Percentiles rank a stretch among this genome's conserved stretches.
Conservation (phyloP, 2,797 vertebrate species). For the Crocidura indochinensis region DNA sequence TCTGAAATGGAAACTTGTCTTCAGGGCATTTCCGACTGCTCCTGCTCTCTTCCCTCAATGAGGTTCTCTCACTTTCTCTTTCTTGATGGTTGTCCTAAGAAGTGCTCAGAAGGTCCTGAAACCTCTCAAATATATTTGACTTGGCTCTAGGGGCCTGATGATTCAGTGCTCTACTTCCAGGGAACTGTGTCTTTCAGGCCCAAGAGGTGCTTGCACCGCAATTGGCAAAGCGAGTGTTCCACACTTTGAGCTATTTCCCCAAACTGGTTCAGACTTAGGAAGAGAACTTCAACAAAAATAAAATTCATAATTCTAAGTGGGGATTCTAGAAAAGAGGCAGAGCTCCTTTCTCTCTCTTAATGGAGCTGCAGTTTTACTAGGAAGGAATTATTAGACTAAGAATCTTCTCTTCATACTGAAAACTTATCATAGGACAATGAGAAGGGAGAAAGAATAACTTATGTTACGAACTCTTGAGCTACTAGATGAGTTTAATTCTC, state of each 20-base stretch:
- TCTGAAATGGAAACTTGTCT: slow-evolving; percentile 27
- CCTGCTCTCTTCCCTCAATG: background rate
- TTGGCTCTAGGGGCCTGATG: no score
- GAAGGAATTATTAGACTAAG: slow-evolving; percentile 13
- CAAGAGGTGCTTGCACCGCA: no score
- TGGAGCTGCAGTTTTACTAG: slow-evolving; percentile 54
- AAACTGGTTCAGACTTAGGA: background rate
- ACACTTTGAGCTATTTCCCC: background rate
- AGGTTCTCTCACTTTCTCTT: no score
- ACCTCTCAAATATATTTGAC: no score
- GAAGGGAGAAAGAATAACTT: slow-evolving; percentile 28
- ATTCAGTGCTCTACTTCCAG: no score
- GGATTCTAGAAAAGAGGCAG: slow-evolving; percentile 46
- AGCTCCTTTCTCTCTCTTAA: background rate
- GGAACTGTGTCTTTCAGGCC: no score
- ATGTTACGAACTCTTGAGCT: slow-evolving; percentile 1
- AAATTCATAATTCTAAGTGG: background rate
- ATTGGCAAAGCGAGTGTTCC: no score
- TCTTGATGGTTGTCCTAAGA: no score
- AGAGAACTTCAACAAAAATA: slow-evolving; percentile 31
- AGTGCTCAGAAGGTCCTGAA: no score
- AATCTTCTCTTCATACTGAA: background rate
- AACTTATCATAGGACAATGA: slow-evolving; percentile 7
- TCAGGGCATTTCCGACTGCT: background rate
- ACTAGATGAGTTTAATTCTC: slow-evolving; percentile 56